Conservation (phyloP, 2,113 vertebrate genomes). For the Mohoua ochrocephala region DNA sequence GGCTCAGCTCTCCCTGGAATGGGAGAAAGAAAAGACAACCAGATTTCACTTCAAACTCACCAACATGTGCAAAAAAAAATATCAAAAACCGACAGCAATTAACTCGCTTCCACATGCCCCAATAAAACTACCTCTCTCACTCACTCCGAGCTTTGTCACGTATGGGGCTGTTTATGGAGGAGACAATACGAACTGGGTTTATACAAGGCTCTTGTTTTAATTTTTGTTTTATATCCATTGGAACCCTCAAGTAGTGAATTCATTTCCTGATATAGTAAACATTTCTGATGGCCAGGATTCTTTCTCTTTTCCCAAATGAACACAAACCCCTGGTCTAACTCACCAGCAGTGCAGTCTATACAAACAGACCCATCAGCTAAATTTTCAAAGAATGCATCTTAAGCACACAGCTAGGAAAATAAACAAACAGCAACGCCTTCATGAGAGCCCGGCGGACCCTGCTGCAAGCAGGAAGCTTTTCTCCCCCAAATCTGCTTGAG, state of each 20-base stretch:
- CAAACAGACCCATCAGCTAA: constrained; percentile 48
- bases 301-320: constrained; percentile 62
- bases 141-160: not conserved
- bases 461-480: not conserved
- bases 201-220: constrained; percentile 60
- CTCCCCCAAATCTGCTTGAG: not conserved
- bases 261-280: constrained; percentile 71
- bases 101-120: constrained; percentile 2
- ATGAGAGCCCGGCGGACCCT: not conserved
- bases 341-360: constrained; percentile 41
- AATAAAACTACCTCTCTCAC: constrained; percentile 50
- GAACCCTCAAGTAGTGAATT: constrained; percentile 65
- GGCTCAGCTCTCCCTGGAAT: constrained; percentile 55
- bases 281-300: constrained; percentile 66
- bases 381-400: constrained; percentile 48
- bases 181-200: constrained; percentile 53
- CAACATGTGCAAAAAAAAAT: constrained; percentile 51
- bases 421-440: constrained; percentile 31
- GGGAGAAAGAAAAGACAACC: constrained; percentile 38
- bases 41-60: constrained; percentile 51
- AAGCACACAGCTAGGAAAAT: constrained; percentile 32
- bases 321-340: constrained; percentile 52
- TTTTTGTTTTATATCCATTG: constrained; percentile 68
- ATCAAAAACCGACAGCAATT: constrained; percentile 24
- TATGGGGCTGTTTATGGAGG: constrained; percentile 44